Evolutionary conservation across 2,888 invertebrate genomes (phyloP).

Genomic region (Cosmia trapezina): DNA sequence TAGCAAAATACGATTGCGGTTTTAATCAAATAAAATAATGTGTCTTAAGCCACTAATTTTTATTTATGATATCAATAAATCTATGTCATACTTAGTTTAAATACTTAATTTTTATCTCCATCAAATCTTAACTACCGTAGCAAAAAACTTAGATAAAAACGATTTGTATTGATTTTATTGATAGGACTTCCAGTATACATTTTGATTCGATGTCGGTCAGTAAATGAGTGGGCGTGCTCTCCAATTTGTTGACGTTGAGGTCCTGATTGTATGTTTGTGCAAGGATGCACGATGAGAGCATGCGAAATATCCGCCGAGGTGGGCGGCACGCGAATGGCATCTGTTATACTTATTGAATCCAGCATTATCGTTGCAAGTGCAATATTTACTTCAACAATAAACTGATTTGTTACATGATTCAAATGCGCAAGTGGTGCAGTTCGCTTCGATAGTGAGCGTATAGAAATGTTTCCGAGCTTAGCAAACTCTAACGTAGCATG

Average conservation of each 20-base stretch:
- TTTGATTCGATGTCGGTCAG: slow-evolving; percentile 61
- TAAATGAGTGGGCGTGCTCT: slow-evolving; percentile 82
- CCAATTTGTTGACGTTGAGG: slow-evolving; percentile 84
- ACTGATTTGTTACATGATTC: slow-evolving; percentile 53
- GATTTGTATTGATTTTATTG: slow-evolving; percentile 35
- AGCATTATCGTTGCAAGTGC: slow-evolving; percentile 68
- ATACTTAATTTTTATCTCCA: slow-evolving; percentile 17
- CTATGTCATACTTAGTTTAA: slow-evolving; percentile 25
- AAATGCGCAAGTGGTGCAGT: slow-evolving; percentile 16
- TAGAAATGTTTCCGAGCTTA: slow-evolving; percentile 33
- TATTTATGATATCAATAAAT: slow-evolving; percentile 39
- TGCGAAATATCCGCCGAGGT: slow-evolving; percentile 74
- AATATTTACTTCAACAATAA: slow-evolving; percentile 69
- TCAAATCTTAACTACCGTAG: slow-evolving; percentile 6
- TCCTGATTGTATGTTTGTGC: slow-evolving; percentile 83
- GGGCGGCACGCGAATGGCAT: slow-evolving; percentile 76
- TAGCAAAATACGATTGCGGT: slow-evolving; percentile 10
- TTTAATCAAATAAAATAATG: slow-evolving; percentile 12
- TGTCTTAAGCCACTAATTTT: slow-evolving; percentile 6
- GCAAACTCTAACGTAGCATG: slow-evolving; percentile 18
- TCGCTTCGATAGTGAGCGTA: slow-evolving; percentile 16
- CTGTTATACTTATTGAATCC: slow-evolving; percentile 75
- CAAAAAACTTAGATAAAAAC: slow-evolving; percentile 19
- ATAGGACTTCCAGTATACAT: slow-evolving; percentile 56
- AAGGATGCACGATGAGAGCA: slow-evolving; percentile 77